Percentiles rank a stretch among this genome's conserved stretches.
Conservation (phyloP, 2,888 invertebrate species). For the Lypha dubia region DNA sequence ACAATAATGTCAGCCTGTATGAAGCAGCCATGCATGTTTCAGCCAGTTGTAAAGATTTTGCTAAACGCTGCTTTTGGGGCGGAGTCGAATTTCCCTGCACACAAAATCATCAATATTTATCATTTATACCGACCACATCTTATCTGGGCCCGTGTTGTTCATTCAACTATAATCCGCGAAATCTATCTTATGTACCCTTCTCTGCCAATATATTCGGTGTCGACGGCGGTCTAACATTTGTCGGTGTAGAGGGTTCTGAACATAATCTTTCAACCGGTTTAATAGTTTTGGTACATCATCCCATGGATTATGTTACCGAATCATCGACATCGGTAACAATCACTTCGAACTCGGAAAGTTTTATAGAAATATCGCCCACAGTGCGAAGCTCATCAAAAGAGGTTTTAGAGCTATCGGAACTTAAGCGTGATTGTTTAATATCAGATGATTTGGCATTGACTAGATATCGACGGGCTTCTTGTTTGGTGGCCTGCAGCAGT, state of each 20-base stretch:
- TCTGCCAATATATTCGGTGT: slow-evolving; percentile 82
- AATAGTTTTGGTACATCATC: slow-evolving; percentile 82
- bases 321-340: slow-evolving; percentile 80
- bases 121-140: slow-evolving; percentile 81
- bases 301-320: slow-evolving; percentile 82
- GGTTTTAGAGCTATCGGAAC: slow-evolving; percentile 80
- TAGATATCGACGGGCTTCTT: slow-evolving; percentile 81
- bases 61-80: slow-evolving; percentile 82
- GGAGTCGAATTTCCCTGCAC: slow-evolving; percentile 79
- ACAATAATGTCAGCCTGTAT: slow-evolving; percentile 80
- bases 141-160: slow-evolving; percentile 82
- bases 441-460: slow-evolving; percentile 79
- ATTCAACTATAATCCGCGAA: slow-evolving; percentile 82
- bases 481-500: slow-evolving; percentile 80
- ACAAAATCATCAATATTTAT: slow-evolving; percentile 79
- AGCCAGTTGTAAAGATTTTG: slow-evolving; percentile 81
- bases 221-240: slow-evolving; percentile 80
- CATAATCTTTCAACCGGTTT: slow-evolving; percentile 81
- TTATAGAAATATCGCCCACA: slow-evolving; percentile 81
- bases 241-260: slow-evolving; percentile 82
- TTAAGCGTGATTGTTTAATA: slow-evolving; percentile 81
- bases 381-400: slow-evolving; percentile 80
- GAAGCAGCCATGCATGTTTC: slow-evolving; percentile 80
- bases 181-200: slow-evolving; percentile 80
- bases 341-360: slow-evolving; percentile 81